These are phyloP conservation scores for Trogon melanurus DNA, from an alignment of 2,113 vertebrate genomes.

Conservation along the genomic window DNA sequence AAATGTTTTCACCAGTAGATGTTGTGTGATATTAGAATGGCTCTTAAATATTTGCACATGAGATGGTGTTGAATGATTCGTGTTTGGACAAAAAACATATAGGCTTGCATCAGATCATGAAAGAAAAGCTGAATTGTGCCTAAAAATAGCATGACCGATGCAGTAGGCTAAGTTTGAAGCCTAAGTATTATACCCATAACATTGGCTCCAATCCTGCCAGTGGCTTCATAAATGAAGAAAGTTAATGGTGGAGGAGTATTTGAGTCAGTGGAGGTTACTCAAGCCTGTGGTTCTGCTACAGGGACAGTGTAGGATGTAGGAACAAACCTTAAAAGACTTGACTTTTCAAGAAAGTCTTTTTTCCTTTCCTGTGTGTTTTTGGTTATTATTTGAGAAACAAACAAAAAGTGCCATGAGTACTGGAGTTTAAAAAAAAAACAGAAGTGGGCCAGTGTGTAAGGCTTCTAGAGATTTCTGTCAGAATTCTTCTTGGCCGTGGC, in stretches of 20 bases:
- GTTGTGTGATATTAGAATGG: neutral
- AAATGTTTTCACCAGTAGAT: neutral
- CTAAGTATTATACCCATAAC: neutral
- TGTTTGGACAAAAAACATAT: neutral
- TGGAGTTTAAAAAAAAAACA: neutral
- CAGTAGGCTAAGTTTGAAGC: neutral
- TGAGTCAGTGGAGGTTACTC: neutral
- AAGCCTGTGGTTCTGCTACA: neutral
- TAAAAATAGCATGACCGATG: neutral
- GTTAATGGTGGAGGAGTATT: neutral
- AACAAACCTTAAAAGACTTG: neutral
- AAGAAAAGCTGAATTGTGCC: neutral
- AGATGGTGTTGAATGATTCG: neutral
- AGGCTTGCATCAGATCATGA: neutral
- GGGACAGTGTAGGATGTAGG: neutral
- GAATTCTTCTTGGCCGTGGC: neutral
- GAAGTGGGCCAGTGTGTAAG: neutral
- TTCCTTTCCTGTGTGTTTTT: neutral
- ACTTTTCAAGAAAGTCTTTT: neutral
- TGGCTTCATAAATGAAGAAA: neutral
- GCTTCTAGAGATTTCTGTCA: neutral
- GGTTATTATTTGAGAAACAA: neutral
- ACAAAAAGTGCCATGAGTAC: neutral
- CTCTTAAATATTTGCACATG: neutral
- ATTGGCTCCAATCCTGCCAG: neutral